Evolutionary conservation across 2,888 invertebrate species (phyloP), one percentile per base, ranked within the genome.

Genomic region (Zhuqinia jingwanae): DNA sequence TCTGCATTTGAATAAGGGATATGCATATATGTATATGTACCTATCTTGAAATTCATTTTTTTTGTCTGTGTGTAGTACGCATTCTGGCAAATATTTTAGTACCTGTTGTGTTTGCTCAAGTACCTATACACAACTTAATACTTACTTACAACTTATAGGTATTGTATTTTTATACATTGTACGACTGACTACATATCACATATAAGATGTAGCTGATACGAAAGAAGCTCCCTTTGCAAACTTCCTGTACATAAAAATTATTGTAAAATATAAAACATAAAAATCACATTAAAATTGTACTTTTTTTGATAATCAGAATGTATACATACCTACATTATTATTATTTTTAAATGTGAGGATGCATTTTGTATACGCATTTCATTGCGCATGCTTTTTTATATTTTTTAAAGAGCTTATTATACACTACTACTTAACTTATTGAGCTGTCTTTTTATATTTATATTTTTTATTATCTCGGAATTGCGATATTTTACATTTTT

Each of bases 171-270:
- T n/a, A n/a, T n/a, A n/a, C n/a, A n/a, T n/a, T n/a, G n/a, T n/a
- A n/a, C n/a, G n/a, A n/a, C n/a, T n/a, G n/a, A n/a, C n/a, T n/a
- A n/a, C n/a, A n/a, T n/a, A n/a, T n/a, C n/a, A n/a, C 17, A 45
- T 45, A 42, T 42, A 45, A 45, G 45, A 42, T 70, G 68, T 45
- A 22, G 45, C 30, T 78, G 65, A 78, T 65, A 78, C 30, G 78
- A 63, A 60, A 78, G 63, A 78, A 78, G 25, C 63, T 45, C 30
- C 20, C 58, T 60, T n/a, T 58, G 58, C 58, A 77, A 77, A 77
- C 77, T 77, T 77, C 77, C 77, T 77, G 77, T 77, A 58, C 77
- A 58, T 58, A 58, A 77, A 50, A 68, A 25, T 36, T 36, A 17
- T 20, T 68, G n/a, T n/a, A 63, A 63, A 22, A 70, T 47, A 25